Conservation (phyloP, 2,113 vertebrate genomes). For the Onychostruthus taczanowskii region DNA sequence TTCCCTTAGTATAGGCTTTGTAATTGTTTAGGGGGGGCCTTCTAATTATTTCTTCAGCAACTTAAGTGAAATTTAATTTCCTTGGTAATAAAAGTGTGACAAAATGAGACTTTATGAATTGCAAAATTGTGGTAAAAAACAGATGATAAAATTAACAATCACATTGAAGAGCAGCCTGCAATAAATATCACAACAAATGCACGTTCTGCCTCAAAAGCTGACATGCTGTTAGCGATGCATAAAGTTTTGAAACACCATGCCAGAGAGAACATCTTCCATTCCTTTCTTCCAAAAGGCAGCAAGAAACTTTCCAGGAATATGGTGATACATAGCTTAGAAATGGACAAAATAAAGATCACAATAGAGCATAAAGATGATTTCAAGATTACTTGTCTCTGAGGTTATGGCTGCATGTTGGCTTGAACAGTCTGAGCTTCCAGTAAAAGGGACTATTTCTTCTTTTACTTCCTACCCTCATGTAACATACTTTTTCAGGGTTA, state of each 20-base stretch:
- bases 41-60: constrained; percentile 34
- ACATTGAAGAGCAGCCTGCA: neutral
- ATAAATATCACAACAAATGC: neutral
- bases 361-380: neutral
- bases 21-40: neutral
- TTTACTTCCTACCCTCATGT: neutral
- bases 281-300: neutral
- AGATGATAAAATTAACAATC: neutral
- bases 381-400: neutral
- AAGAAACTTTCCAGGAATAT: neutral
- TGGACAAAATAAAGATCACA: neutral
- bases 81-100: constrained; percentile 32
- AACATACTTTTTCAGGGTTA: neutral
- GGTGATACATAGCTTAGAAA: neutral
- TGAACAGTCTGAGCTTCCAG: neutral
- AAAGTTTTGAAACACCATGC: neutral
- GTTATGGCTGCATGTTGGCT: neutral
- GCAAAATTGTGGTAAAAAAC: constrained; percentile 19
- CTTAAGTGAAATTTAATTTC: constrained; percentile 61
- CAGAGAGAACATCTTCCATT: neutral
- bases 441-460: neutral
- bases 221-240: neutral
- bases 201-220: neutral
- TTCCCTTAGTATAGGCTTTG: constrained; percentile 43
- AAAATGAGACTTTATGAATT: neutral